Evolutionary conservation across 2,888 invertebrate genomes (phyloP), one percentile per base, ranked within the genome.

Genomic region (Diaprepes abbreviatus): DNA sequence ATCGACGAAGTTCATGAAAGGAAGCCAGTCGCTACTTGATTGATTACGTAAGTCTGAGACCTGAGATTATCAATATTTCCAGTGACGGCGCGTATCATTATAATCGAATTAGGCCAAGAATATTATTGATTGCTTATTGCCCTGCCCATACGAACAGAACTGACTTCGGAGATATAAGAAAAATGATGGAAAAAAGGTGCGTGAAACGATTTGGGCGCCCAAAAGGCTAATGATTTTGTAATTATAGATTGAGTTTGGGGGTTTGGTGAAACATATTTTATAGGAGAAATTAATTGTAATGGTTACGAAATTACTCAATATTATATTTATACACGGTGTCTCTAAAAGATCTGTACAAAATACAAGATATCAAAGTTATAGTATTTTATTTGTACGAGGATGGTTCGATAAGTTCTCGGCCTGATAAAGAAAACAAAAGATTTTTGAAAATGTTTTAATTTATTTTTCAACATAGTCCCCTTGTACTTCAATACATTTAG

Each of bases 1-100:
- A 71, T 71, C 65, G 65, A 60, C 52, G 38, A 52, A 58, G 50
- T 68, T 66, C 60, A 58, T 66, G 69, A 69, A 66, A 69, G 69
- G 62, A 64, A 68, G 40, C 67, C 50, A 58, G 40, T 36, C 24
- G 38, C 43, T 31, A 55, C 55, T 69, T 72, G 72, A 72, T 72
- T 72, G 72, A 72, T 72, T 36, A 65, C 72, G 63, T 50, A 52
- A 50, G 63, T 43, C 66, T 59, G 52, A 71, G 71, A 66, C 63
- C 57, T 58, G 60, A 72, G 65, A 72, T 72, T 72, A 72, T 72
- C 72, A 72, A 72, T 72, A 72, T 57, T 66, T 45, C 57, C 65
- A 62, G 62, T 71, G 71, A 71, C 71, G 67, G 63, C 67, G 67
- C 54, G 60, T 72, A 72, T 72, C 72, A 72, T 72, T 72, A 72